Conservation (phyloP, 2,888 invertebrate species). For the Pinctada fucata region DNA sequence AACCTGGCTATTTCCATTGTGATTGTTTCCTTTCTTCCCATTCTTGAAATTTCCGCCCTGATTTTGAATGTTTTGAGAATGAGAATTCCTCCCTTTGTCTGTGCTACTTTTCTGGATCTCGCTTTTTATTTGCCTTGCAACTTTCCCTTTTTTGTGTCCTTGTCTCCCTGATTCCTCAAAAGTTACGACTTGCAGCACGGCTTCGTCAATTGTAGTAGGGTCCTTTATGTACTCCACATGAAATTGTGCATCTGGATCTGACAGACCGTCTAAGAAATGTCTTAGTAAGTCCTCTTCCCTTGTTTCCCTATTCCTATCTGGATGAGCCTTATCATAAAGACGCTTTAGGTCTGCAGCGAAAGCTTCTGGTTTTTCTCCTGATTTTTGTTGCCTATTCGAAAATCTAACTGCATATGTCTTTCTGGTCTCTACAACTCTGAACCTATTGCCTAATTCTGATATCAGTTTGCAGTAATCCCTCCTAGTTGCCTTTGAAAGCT, state of each 20-base stretch:
- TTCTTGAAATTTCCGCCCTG: no score
- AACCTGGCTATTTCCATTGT: no score
- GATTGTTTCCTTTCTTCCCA: background rate
- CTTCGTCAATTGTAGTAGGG: slow-evolving; percentile 37
- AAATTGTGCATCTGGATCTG: slow-evolving; percentile 18
- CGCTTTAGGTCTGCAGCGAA: slow-evolving; percentile 31
- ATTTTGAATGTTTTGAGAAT: no score
- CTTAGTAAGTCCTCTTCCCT: slow-evolving; percentile 25
- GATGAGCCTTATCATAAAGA: slow-evolving; percentile 33
- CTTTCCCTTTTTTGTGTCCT: background rate
- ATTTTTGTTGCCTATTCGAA: slow-evolving; percentile 20
- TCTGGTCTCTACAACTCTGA: slow-evolving; percentile 26
- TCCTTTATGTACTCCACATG: slow-evolving; percentile 32
- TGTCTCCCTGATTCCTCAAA: background rate
- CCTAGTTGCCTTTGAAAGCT: slow-evolving; percentile 11
- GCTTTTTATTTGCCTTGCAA: slow-evolving; percentile 6
- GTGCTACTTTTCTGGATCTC: background rate
- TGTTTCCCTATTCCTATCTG: slow-evolving; percentile 18
- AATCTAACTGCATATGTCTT: slow-evolving; percentile 28
- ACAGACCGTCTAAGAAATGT: slow-evolving; percentile 17
- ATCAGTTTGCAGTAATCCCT: slow-evolving; percentile 7
- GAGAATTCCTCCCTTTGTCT: background rate
- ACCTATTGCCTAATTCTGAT: slow-evolving; percentile 23
- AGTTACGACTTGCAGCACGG: slow-evolving; percentile 25
- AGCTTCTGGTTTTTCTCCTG: slow-evolving; percentile 22